Conservation (phyloP, 2,113 vertebrate species). For the Misgurnus anguillicaudatus region DNA sequence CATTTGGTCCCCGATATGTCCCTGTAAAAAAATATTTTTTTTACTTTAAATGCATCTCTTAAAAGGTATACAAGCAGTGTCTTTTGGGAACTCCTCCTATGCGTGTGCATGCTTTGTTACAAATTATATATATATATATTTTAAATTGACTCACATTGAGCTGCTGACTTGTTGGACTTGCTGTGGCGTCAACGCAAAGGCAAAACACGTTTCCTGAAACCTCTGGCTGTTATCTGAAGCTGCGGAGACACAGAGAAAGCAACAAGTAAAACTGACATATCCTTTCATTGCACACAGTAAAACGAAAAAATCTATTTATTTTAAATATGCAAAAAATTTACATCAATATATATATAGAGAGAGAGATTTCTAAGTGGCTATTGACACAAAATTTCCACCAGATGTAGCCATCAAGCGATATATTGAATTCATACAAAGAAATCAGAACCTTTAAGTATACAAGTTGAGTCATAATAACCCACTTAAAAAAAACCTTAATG, state of each 20-base stretch:
- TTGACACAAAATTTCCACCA: no score
- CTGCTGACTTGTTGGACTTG: slow-evolving; percentile 99
- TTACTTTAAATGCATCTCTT: neutral
- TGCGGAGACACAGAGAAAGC: slow-evolving; percentile 59
- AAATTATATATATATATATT: neutral
- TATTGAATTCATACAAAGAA: no score
- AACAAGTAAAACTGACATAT: neutral
- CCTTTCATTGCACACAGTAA: no score
- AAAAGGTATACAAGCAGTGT: neutral
- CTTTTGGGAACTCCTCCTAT: neutral
- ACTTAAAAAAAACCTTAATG: no score
- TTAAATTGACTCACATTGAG: slow-evolving; percentile 85
- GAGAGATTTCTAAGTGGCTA: no score
- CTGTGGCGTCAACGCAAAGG: slow-evolving; percentile 95
- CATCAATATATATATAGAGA: no score
- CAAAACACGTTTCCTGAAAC: slow-evolving; percentile 98
- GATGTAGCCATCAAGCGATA: no score
- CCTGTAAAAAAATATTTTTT: slow-evolving; percentile 79
- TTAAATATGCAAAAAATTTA: no score
- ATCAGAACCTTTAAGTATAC: no score
- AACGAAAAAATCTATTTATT: no score
- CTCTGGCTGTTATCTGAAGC: slow-evolving; percentile 97
- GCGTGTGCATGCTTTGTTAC: neutral
- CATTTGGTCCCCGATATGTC: slow-evolving; percentile 99
- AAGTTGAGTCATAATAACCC: no score